Conservation (phyloP, 2,888 invertebrate genomes). For the Zaprionus obscuricornis region DNA sequence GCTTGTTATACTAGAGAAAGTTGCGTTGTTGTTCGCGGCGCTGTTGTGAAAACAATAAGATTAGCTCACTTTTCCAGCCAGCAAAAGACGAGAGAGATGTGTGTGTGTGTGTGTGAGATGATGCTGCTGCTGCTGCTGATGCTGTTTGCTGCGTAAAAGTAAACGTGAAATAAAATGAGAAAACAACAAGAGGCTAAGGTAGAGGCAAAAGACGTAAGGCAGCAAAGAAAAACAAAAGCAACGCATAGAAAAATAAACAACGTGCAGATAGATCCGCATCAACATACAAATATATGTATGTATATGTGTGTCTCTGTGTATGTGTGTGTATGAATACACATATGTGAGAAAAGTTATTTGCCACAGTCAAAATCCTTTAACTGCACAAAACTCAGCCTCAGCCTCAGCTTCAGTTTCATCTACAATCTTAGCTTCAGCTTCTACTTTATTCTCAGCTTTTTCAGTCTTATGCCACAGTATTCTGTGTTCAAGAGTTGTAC, state of each 20-base stretch:
- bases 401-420: no score
- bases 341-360: constrained; percentile 70
- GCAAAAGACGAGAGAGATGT: constrained; percentile 32
- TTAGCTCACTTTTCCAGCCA: constrained; percentile 70
- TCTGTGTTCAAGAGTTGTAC: constrained; percentile 60
- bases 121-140: neutral
- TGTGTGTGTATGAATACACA: no score
- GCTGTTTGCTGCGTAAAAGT: constrained; percentile 42
- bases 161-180: constrained; percentile 72
- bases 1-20: constrained; percentile 32
- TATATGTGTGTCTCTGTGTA: constrained; percentile 6
- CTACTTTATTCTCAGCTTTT: no score
- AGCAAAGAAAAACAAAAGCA: constrained; percentile 67
- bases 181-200: constrained; percentile 46
- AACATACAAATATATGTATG: constrained; percentile 6
- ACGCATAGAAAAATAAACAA: constrained; percentile 74
- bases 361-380: constrained; percentile 74
- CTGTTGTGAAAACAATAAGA: constrained; percentile 75
- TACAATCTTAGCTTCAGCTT: no score
- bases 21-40: constrained; percentile 37
- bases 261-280: constrained; percentile 36
- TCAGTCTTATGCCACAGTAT: neutral
- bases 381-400: constrained; percentile 66
- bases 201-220: constrained; percentile 2
- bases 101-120: no score